These are phyloP conservation scores for Cossypha dichroa DNA, from an alignment of 2,797 vertebrate genomes.

Conservation along the genomic window DNA sequence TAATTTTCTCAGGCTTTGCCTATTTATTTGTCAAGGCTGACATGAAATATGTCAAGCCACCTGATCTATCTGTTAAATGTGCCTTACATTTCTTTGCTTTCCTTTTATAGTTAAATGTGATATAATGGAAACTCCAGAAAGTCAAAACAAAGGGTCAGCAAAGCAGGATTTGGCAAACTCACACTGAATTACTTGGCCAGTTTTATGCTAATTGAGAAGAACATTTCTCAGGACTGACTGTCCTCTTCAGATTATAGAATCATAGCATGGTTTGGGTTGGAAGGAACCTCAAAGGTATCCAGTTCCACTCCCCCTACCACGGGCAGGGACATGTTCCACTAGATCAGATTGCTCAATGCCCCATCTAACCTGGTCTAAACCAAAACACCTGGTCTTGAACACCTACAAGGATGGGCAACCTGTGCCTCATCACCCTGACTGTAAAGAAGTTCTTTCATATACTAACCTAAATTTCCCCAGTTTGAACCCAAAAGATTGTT, in stretches of 20 bases:
- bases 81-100: not conserved
- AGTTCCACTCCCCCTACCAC: not conserved
- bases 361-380: not conserved
- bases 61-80: slow-evolving; percentile 23
- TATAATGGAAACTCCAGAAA: not conserved
- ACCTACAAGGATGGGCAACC: not conserved
- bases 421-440: not conserved
- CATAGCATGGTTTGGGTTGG: not conserved
- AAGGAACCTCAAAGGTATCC: not conserved
- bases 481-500: not conserved
- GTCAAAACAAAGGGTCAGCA: not conserved
- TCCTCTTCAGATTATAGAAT: not conserved
- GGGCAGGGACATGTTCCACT: not conserved
- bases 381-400: not conserved
- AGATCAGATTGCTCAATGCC: not conserved
- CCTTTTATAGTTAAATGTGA: not conserved
- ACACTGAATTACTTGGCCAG: not conserved
- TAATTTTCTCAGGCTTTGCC: slow-evolving; percentile 22
- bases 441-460: not conserved
- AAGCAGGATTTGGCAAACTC: not conserved
- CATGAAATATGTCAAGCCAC: not conserved
- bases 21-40: slow-evolving; percentile 30
- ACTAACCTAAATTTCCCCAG: not conserved
- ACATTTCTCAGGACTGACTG: not conserved
- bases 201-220: not conserved